Evolutionary conservation across 2,113 vertebrate species (phyloP), one percentile per base, ranked within the genome.

Genomic region (Atlantisia rogersi): DNA sequence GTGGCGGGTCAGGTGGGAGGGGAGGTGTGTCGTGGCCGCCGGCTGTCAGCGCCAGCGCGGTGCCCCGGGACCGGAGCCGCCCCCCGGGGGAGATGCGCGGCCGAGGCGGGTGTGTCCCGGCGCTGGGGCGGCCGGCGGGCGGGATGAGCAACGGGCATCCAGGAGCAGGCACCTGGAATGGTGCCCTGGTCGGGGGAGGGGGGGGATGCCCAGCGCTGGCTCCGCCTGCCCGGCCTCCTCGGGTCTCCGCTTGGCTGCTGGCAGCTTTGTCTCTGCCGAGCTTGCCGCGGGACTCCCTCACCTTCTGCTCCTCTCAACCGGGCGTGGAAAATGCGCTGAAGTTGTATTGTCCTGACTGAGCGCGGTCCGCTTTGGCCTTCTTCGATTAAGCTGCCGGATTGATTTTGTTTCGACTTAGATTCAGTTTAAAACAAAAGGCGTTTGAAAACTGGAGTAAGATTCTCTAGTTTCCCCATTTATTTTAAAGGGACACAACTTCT

Each of bases 401-500:
- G 28, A 0, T 11, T 20, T 58, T 31, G 26, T 19, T 62, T n/a
- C 3, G 2, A 3, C 5, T 35, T 53, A 8, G 20, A 12, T 19
- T 52, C 25, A 15, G 2, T 40, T 60, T 39, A 9, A 31, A n/a
- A 39, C 48, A 60, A 37, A 55, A 55, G 10, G 0, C 2, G 2
- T 42, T 53, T 62, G 44, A 22, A 55, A 18, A 11, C 21, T 5
- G 40, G 4, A 59, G 20, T 28, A 1, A 26, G n/a, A 4, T 29
- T 44, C 15, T 55, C 56, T 3, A 0, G 3, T 48, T 75, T 39
- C 5, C 8, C 4, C 0, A 0, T n/a, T 31, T 42, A 6, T 29
- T 50, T 46, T 10, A 4, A 63, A 22, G 31, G 32, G 20, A 15
- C 46, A 10, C 12, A n/a, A 3, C 40, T 68, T 22, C 67, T 11